A percentile compares a stretch with the other conserved stretches of the same genome.
Conservation (phyloP, 2,888 invertebrate species). For the Ctena decussata region DNA sequence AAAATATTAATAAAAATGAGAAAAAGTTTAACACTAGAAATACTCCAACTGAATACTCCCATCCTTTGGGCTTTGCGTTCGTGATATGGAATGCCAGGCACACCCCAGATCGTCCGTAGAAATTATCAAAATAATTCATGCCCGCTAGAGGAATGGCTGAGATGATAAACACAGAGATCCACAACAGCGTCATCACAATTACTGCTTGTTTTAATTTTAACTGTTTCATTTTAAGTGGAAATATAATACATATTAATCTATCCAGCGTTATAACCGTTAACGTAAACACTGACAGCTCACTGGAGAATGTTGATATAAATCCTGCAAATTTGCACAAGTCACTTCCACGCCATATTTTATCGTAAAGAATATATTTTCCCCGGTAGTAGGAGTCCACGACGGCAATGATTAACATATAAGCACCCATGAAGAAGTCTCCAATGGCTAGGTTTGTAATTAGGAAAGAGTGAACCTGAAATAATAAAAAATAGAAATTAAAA, state of each 20-base stretch:
- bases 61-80: slow-evolving; percentile 87
- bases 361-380: slow-evolving; percentile 87
- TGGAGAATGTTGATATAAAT: slow-evolving; percentile 86
- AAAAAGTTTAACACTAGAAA: slow-evolving; percentile 88
- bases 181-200: slow-evolving; percentile 81
- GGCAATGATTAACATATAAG: slow-evolving; percentile 85
- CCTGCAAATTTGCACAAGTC: slow-evolving; percentile 84
- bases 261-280: slow-evolving; percentile 87
- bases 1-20: slow-evolving; percentile 87
- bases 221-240: slow-evolving; percentile 83
- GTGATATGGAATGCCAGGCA: slow-evolving; percentile 88
- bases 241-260: slow-evolving; percentile 86
- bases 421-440: slow-evolving; percentile 85
- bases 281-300: slow-evolving; percentile 87
- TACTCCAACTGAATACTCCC: slow-evolving; percentile 89
- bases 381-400: slow-evolving; percentile 86
- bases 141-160: slow-evolving; percentile 80
- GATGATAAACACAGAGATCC: slow-evolving; percentile 78
- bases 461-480: slow-evolving; percentile 87
- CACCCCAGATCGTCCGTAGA: slow-evolving; percentile 88
- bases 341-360: slow-evolving; percentile 82
- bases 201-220: slow-evolving; percentile 81
- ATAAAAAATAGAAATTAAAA: too few species aligned
- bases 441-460: slow-evolving; percentile 85
- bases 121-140: slow-evolving; percentile 87